Conservation (phyloP, 2,113 vertebrate genomes). For the Bungarus multicinctus region DNA sequence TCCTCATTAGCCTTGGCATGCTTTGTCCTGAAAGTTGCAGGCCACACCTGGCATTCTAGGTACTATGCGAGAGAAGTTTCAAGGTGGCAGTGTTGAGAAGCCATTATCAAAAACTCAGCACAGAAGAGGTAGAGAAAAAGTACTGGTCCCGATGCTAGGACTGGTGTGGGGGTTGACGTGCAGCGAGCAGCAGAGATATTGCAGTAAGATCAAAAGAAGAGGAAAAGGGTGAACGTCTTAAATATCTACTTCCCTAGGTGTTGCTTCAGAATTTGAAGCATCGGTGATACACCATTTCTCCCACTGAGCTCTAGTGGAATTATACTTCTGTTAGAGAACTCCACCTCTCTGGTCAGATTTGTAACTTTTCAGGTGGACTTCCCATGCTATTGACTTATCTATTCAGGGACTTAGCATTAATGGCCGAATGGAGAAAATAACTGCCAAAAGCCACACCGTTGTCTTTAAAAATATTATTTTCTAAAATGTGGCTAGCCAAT, state of each 20-base stretch:
- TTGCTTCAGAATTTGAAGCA: not conserved
- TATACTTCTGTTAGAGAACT: not conserved
- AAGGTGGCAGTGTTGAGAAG: not conserved
- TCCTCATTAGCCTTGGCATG: not conserved
- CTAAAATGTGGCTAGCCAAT: constrained; percentile 9
- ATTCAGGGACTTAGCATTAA: constrained; percentile 14
- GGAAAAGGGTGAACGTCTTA: not conserved
- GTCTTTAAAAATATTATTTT: constrained; percentile 11
- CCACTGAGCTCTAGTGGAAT: not conserved
- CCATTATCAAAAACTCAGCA: not conserved
- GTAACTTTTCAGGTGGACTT: not conserved
- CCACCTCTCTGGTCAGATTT: not conserved
- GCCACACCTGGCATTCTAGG: not conserved
- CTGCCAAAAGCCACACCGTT: not conserved
- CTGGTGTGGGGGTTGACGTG: not conserved
- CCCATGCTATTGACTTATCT: not conserved
- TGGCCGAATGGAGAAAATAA: not conserved
- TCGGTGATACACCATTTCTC: not conserved
- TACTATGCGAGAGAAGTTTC: not conserved
- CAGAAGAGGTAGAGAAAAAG: constrained; percentile 36
- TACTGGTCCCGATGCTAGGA: not conserved
- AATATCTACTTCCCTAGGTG: not conserved
- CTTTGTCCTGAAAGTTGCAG: constrained; percentile 3
- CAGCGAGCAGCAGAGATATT: not conserved
- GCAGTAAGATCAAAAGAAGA: constrained; percentile 1